These are phyloP conservation scores for Polymixis flavicincta DNA, from an alignment of 2,888 invertebrate species.

Conservation along the genomic window DNA sequence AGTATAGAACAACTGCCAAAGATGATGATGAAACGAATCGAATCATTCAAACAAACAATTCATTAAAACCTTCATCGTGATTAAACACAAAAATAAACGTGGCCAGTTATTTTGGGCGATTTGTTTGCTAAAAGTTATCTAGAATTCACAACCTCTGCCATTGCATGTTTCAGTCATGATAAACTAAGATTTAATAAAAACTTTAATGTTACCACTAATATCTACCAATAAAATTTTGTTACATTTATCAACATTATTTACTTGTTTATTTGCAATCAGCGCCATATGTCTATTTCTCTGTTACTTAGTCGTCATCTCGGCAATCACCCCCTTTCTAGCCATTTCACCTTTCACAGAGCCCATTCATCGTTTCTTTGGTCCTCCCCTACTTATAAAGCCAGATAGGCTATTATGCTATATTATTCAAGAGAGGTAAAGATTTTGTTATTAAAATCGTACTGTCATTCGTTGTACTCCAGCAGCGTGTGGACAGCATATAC, in stretches of 20 bases:
- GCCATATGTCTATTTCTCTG: no score
- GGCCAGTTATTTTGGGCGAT: slow-evolving; percentile 30
- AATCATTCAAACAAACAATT: slow-evolving; percentile 8
- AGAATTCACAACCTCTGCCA: slow-evolving; percentile 46
- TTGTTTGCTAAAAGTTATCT: slow-evolving; percentile 46
- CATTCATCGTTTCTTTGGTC: no score
- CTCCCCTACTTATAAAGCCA: no score
- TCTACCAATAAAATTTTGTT: slow-evolving; percentile 5
- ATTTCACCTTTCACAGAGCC: no score
- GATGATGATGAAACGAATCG: slow-evolving; percentile 27
- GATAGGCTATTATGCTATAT: no score
- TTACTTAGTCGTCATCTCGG: no score
- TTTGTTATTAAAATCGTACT: no score
- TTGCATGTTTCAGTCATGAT: slow-evolving; percentile 38
- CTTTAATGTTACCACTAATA: slow-evolving; percentile 2
- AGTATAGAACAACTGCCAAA: neutral
- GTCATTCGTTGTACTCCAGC: no score
- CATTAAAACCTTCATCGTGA: slow-evolving; percentile 27
- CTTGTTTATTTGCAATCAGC: no score
- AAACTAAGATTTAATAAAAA: slow-evolving; percentile 35
- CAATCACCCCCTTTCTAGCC: no score
- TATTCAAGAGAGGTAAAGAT: no score
- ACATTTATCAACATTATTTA: neutral
- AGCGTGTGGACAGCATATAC: no score
- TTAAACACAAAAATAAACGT: slow-evolving; percentile 9